Evolutionary conservation across 1,140 invertebrate species (phyloP).

Genomic region (Lepidurus packardi): DNA sequence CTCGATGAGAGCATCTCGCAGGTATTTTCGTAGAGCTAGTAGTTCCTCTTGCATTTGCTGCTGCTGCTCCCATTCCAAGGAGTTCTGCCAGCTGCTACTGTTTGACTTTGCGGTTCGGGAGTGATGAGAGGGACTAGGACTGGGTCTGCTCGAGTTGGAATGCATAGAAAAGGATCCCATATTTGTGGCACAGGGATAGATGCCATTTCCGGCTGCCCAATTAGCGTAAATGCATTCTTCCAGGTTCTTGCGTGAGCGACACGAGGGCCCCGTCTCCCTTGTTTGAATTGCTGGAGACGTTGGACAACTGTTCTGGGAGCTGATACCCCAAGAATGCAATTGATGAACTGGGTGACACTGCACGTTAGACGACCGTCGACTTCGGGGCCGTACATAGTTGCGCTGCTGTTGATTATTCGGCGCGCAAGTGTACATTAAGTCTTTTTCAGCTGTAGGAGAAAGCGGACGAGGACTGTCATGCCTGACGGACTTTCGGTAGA

Average conservation of each 20-base stretch:
- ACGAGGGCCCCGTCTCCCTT: not conserved
- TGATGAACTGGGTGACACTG: not conserved
- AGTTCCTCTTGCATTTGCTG: constrained; percentile 7
- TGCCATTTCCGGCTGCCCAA: not conserved
- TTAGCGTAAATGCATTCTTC: not conserved
- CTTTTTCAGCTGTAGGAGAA: not conserved
- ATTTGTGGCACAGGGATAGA: not conserved
- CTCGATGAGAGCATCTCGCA: constrained; percentile 6
- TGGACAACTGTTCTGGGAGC: not conserved
- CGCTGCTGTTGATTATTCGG: not conserved
- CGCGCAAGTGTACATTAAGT: not conserved
- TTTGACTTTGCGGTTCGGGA: not conserved
- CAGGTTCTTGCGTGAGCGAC: not conserved
- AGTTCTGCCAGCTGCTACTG: not conserved
- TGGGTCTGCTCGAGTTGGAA: not conserved
- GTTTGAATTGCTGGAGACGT: not conserved
- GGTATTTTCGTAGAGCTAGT: constrained; percentile 5
- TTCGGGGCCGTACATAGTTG: not conserved
- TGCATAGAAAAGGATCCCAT: not conserved
- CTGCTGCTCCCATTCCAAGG: not conserved
- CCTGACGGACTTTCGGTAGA: not conserved
- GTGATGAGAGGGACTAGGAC: not conserved
- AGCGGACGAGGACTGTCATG: constrained; percentile 2
- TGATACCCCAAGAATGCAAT: not conserved
- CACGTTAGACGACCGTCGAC: not conserved